Percentiles rank a stretch among this genome's conserved stretches.
Evolutionary conservation across 2,113 vertebrate genomes (phyloP).

Genomic region (Petrocephalus zakoni): DNA sequence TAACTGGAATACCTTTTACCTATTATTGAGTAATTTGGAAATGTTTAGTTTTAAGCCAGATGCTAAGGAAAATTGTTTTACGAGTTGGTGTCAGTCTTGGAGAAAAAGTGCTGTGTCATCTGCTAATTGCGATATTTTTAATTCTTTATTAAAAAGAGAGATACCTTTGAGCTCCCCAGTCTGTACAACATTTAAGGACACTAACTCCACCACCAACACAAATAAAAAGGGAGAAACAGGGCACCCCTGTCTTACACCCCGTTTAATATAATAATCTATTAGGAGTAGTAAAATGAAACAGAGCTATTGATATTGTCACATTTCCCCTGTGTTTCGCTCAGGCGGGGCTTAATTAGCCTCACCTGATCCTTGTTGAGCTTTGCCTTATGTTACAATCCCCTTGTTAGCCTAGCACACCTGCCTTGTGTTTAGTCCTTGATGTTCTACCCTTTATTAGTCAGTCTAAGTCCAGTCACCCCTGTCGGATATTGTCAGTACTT

Average conservation of each 20-base stretch:
- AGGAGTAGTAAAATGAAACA: neutral
- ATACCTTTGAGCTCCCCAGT: neutral
- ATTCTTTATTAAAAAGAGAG: neutral
- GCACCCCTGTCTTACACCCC: neutral
- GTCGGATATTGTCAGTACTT: too few species aligned
- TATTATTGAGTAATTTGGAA: too few species aligned
- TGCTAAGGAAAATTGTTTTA: neutral
- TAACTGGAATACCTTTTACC: neutral
- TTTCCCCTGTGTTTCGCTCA: too few species aligned
- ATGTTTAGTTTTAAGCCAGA: neutral
- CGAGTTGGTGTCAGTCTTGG: neutral
- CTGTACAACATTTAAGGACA: neutral
- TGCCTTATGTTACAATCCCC: too few species aligned
- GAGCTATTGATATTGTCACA: too few species aligned
- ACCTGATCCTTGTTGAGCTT: too few species aligned
- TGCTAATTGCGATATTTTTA: neutral
- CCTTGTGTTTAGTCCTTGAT: too few species aligned
- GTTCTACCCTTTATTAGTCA: too few species aligned
- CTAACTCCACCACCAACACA: neutral
- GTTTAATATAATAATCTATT: neutral
- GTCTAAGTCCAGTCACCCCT: too few species aligned
- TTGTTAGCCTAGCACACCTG: too few species aligned
- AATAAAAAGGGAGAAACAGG: neutral
- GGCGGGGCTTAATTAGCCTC: too few species aligned
- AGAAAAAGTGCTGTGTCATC: neutral